Evolutionary conservation across 2,113 vertebrate genomes (phyloP).

Genomic region (Scortum barcoo): DNA sequence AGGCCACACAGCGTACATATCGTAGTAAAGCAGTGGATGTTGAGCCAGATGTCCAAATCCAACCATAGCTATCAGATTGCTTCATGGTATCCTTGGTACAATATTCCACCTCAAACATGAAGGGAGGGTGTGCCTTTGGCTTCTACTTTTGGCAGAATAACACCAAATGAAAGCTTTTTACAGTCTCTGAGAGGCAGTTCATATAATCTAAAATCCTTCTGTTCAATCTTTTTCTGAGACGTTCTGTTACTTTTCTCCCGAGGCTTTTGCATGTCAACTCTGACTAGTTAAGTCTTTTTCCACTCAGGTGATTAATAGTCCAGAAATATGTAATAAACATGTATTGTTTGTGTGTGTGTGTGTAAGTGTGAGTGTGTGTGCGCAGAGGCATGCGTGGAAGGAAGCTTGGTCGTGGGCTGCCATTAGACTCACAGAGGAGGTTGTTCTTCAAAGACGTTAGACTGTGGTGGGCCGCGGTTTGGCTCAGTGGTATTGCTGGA

Average conservation of each 20-base stretch:
- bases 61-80: constrained; percentile 73
- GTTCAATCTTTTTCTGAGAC: constrained; percentile 25
- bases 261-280: neutral
- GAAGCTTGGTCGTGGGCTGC: constrained; percentile 16
- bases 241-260: constrained; percentile 11
- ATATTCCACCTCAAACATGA: constrained; percentile 60
- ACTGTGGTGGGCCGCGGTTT: constrained; percentile 51
- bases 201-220: constrained; percentile 44
- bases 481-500: constrained; percentile 17
- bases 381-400: constrained; percentile 1
- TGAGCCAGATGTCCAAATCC: constrained; percentile 62
- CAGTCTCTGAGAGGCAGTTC: constrained; percentile 27
- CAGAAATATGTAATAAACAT: constrained; percentile 20
- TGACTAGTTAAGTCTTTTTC: constrained; percentile 35
- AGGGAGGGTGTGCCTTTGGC: constrained; percentile 32
- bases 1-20: constrained; percentile 54
- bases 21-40: constrained; percentile 50
- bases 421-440: constrained; percentile 11
- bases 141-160: constrained; percentile 38
- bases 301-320: constrained; percentile 30
- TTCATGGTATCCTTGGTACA: constrained; percentile 49
- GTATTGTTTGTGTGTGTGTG: constrained; percentile 5
- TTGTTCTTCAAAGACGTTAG: constrained; percentile 2
- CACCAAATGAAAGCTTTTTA: constrained; percentile 47
- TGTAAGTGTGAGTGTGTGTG: too few relatives aligned